Base-by-base conservation (phyloP, 2,797 vertebrate species). In the Oceanodroma leucorhoa region DNA sequence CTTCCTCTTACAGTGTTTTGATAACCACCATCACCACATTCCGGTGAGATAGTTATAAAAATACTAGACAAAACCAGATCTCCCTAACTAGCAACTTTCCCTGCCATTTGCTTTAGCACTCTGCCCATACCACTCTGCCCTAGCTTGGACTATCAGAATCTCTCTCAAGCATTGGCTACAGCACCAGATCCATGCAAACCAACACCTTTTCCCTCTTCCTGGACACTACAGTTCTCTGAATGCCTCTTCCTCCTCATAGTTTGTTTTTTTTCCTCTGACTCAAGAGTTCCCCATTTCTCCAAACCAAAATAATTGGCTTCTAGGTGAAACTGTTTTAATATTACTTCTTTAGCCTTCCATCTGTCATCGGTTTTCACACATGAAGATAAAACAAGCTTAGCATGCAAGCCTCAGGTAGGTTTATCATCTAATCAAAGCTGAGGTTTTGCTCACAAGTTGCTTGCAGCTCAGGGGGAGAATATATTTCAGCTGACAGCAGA, bases 381-480 rank as follows among this genome's bases (percentile, higher is more conserved):
- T 5, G 9, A 83, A 86, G 50, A 53, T 40, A 66, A 60, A 83
- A 34, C 12, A 57, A 81, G 65, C 34, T 54, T 53, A 65, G 72
- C 46, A 57, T 46, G 83, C 85, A 75, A 80, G 40, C 41, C 24
- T 54, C 26, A 24, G 57, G 26, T 41, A 48, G 61, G 46, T 53
- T 90, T 73, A 72, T 75, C 38, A 17, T 73, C 67, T 67, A 41
- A 48, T 67, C 41, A 85, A 71, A 90, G 75, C 67, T 51, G 50
- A 83, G 41, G 30, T 81, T 94, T 83, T 90, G 38, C 57, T 87
- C 53, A 46, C 30, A 76, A 89, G 34, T 13, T 82, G 36, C 34
- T 70, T 73, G 75, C 34, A 34, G 73, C 53, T 79, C 36, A 30
- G 62, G 17, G 61, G 53, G 23, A 61, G 36, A 58, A 54, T 5